A percentile compares a stretch with the other conserved stretches of the same genome.
These are phyloP conservation scores for Agriopis leucophaearia DNA, from an alignment of 2,888 invertebrate genomes.

Conservation along the genomic window DNA sequence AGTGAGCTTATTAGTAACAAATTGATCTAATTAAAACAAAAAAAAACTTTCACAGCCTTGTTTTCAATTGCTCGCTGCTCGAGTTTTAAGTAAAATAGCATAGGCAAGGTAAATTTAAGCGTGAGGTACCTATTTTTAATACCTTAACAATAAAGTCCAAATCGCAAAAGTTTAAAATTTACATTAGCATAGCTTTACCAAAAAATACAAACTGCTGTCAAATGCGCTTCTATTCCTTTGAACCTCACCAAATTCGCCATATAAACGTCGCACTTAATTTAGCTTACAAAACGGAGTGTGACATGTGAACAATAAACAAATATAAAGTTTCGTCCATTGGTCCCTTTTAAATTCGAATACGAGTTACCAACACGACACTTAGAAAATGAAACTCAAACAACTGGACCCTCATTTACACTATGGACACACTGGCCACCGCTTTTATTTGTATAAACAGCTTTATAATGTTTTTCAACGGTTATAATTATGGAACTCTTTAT, in stretches of 20 bases:
- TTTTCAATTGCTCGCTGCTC: no score
- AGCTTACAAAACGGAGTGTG: constrained; percentile 24
- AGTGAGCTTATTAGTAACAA: no score
- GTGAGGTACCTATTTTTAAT: no score
- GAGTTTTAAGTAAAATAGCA: no score
- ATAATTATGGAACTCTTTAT: neutral
- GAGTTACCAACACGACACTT: constrained; percentile 59
- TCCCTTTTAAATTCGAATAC: constrained; percentile 56
- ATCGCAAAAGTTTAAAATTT: no score
- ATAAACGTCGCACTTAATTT: constrained; percentile 15
- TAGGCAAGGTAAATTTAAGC: no score
- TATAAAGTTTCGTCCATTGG: constrained; percentile 47
- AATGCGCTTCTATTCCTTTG: neutral
- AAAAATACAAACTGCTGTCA: neutral
- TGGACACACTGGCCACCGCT: constrained; percentile 47
- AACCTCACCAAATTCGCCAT: neutral
- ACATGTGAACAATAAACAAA: constrained; percentile 40
- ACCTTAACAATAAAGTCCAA: no score
- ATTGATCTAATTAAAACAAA: no score
- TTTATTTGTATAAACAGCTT: neutral
- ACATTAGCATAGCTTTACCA: no score
- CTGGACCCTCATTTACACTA: constrained; percentile 65
- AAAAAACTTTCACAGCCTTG: no score
- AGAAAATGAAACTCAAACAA: constrained; percentile 70
- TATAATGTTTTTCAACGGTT: neutral